Conservation (phyloP, 2,888 invertebrate species). For the Zaprionus obscuricornis region DNA sequence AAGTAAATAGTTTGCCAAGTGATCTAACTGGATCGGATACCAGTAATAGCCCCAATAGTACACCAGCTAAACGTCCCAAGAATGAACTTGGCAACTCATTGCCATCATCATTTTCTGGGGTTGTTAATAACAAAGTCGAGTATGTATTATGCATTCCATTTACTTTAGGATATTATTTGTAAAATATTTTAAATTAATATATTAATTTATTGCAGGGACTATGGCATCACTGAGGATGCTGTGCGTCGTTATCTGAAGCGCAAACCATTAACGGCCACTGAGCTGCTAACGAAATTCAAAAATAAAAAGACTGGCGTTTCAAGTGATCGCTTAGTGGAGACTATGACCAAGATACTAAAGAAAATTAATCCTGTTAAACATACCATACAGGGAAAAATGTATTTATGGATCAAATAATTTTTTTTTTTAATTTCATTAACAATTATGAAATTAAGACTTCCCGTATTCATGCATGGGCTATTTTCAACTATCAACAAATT, state of each 20-base stretch:
- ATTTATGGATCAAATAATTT: slow-evolving; percentile 89
- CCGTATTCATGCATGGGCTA: too few species aligned
- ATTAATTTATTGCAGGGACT: slow-evolving; percentile 86
- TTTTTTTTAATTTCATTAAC: background rate
- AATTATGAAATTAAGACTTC: too few species aligned
- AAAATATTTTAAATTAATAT: background rate
- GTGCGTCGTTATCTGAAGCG: slow-evolving; percentile 96
- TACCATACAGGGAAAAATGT: slow-evolving; percentile 96
- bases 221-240: slow-evolving; percentile 96
- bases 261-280: slow-evolving; percentile 99
- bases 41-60: slow-evolving; percentile 82
- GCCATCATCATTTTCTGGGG: slow-evolving; percentile 82
- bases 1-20: slow-evolving; percentile 81
- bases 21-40: slow-evolving; percentile 83
- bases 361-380: slow-evolving; percentile 96
- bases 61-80: slow-evolving; percentile 82
- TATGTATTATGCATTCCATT: slow-evolving; percentile 44
- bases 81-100: slow-evolving; percentile 76
- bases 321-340: slow-evolving; percentile 95
- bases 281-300: slow-evolving; percentile 97
- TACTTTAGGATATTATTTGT: rapidly evolving
- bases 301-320: slow-evolving; percentile 95
- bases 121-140: slow-evolving; percentile 82
- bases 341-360: slow-evolving; percentile 97
- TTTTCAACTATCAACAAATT: too few species aligned